Evolutionary conservation across 2,888 invertebrate species (phyloP), one percentile per base, ranked within the genome.

Genomic region (Phengaris alcon): DNA sequence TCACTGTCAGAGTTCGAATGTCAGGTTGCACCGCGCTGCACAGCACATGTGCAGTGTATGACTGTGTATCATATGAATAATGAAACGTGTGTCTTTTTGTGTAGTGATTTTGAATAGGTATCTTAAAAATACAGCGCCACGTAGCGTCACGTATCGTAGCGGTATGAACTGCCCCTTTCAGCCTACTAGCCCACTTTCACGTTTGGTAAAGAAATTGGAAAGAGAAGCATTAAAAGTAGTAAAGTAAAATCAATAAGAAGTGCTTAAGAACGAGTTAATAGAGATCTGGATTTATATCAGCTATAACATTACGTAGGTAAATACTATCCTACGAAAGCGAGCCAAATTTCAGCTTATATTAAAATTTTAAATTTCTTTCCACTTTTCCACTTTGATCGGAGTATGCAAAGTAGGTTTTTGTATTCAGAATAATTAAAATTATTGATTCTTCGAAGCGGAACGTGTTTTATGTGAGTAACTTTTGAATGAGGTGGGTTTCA

Each of bases 351-450:
- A 69, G 48, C 48, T 69, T 48, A 3, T 69, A 48, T 69, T 48
- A 48, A 8, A 69, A 48, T 8, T 48, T 69, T 48, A 69, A 46
- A 69, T 69, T 69, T 48, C 46, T 69, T 69, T 68, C n/a, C 44
- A 46, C 68, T 46, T 46, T 69, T 69, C 48, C n/a, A 69, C 69
- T 69, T 48, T 48, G 69, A 1, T 69, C 48, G 8, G 48, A 69
- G 15, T 69, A 69, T 69, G 46, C 69, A 69, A 48, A 69, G 48
- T 15, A 44, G 48, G 69, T 69, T 69, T 48, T 69, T 48, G 69
- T 69, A 69, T 69, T 69, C 69, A 48, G 69, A 69, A 69, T 48
- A 68, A 68, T 69, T 69, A 9, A 69, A 69, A 69, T 69, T 69
- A 69, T 69, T 69, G 69, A 69, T 69, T 48, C 15, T n/a, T 15